Evolutionary conservation across 2,888 invertebrate species (phyloP), one percentile per base, ranked within the genome.

Genomic region (Ditula angustiorana): DNA sequence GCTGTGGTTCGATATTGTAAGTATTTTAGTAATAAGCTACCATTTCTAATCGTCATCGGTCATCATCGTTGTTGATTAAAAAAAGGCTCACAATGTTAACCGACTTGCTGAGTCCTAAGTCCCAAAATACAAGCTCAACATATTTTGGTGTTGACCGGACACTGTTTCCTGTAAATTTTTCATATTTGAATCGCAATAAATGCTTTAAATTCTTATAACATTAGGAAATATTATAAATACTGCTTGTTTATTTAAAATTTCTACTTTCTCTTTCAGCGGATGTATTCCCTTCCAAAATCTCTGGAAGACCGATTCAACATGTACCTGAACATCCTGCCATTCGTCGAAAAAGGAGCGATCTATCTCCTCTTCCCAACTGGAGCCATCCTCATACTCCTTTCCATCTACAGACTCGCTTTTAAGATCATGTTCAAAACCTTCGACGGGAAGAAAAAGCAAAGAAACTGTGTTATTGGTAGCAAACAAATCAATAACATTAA

Each of bases 1-100:
- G 79, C 88, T 98, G 2, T 98, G 98, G 98, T 97, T 97, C 71
- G 97, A 98, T 94, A 97, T 97, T 81, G 98, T 97, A 94, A 96
- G 97, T 95, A 78, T 58, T 26, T n/a, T n/a, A n/a, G n/a, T n/a
- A n/a, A n/a, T n/a, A n/a, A n/a, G n/a, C n/a, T n/a, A n/a, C n/a
- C n/a, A n/a, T n/a, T n/a, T n/a, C n/a, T n/a, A n/a, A n/a, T n/a
- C n/a, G n/a, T n/a, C n/a, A n/a, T n/a, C n/a, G n/a, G n/a, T n/a
- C n/a, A n/a, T n/a, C n/a, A n/a, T n/a, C n/a, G n/a, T n/a, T n/a
- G n/a, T n/a, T n/a, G n/a, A n/a, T n/a, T n/a, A n/a, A n/a, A n/a
- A n/a, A n/a, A n/a, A n/a, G n/a, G n/a, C n/a, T n/a, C n/a, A n/a
- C n/a, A n/a, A n/a, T n/a, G n/a, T n/a, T n/a, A n/a, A n/a, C n/a